phyloP scores from a whole-genome alignment of 2,113 vertebrate genomes.

The Leucopsar rothschildi region DNA sequence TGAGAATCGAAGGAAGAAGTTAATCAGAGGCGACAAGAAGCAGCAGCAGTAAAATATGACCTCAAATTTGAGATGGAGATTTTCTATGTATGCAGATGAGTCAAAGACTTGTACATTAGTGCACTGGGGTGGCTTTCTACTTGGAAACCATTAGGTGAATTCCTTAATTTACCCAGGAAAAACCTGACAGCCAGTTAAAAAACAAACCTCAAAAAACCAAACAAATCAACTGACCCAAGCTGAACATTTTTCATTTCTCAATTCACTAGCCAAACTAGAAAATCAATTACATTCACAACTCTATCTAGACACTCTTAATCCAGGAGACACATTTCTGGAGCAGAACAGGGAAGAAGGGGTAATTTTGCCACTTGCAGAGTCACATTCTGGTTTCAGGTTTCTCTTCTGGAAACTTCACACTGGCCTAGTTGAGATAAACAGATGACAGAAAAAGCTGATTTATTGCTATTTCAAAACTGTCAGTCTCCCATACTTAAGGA shows the following conservation, averaged over 20 bases:
- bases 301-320: background rate
- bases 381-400: background rate
- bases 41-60: background rate
- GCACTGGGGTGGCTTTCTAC: background rate
- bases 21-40: background rate
- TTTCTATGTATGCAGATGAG: background rate
- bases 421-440: background rate
- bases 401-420: background rate
- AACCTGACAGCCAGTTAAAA: fast-evolving
- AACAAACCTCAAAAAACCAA: background rate
- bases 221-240: background rate
- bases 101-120: background rate
- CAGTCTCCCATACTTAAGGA: background rate
- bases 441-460: background rate
- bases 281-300: background rate
- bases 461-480: background rate
- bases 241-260: conserved; percentile 25
- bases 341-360: background rate
- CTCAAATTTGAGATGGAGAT: background rate
- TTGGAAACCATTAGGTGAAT: background rate
- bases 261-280: conserved; percentile 1
- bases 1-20: background rate
- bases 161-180: background rate
- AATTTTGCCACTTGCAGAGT: background rate
- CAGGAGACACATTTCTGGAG: background rate